Evolutionary conservation across 2,888 invertebrate genomes (phyloP).

Genomic region (Sminthurides aquaticus): DNA sequence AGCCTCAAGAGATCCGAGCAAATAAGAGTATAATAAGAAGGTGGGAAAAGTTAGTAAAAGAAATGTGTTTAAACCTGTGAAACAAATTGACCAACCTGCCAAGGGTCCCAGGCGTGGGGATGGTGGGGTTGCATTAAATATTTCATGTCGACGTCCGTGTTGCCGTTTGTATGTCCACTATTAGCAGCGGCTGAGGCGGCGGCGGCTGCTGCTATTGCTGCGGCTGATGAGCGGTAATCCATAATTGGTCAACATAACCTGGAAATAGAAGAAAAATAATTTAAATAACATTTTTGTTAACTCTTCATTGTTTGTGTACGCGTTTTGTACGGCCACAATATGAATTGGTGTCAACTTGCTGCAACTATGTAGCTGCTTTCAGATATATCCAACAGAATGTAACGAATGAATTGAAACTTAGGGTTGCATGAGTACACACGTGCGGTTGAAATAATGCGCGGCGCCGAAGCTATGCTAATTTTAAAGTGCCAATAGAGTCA

Average conservation of each 20-base stretch:
- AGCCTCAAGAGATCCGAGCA: too few relatives aligned
- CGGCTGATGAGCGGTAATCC: constrained; percentile 24
- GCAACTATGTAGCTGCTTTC: too few relatives aligned
- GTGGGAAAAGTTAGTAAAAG: background rate
- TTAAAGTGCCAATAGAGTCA: too few relatives aligned
- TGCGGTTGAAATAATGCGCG: too few relatives aligned
- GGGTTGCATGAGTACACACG: too few relatives aligned
- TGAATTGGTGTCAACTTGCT: too few relatives aligned
- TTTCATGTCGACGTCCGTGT: constrained; percentile 44
- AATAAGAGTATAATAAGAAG: background rate
- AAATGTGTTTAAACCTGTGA: background rate
- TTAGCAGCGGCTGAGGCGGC: constrained; percentile 20
- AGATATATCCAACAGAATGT: too few relatives aligned
- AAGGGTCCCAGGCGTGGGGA: constrained; percentile 43
- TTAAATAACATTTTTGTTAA: background rate
- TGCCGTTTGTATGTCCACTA: constrained; percentile 31
- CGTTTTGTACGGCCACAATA: too few relatives aligned
- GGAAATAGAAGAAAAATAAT: background rate
- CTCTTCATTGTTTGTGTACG: background rate
- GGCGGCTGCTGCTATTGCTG: constrained; percentile 18
- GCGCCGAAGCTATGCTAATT: too few relatives aligned
- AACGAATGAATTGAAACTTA: too few relatives aligned
- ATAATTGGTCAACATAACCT: constrained; percentile 22
- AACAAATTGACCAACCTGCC: constrained; percentile 26
- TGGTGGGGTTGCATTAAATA: constrained; percentile 43